Evolutionary conservation across 2,113 vertebrate species (phyloP), one percentile per base, ranked within the genome.

Genomic region (Puma concolor): DNA sequence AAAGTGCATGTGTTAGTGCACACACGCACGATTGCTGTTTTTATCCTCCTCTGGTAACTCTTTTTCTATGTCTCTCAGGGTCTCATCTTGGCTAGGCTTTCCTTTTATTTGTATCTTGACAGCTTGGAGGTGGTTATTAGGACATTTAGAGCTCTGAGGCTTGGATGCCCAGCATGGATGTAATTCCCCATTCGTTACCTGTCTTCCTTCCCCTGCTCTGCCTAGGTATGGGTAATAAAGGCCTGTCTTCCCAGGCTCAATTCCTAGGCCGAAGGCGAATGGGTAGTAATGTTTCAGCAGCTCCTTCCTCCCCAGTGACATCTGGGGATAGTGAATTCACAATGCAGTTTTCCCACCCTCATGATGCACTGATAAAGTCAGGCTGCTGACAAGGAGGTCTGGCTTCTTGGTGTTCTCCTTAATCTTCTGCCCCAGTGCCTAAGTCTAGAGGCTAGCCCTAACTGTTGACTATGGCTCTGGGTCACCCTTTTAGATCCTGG

Each of bases 131-230:
- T 27, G 8, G 38, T 60, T 52, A 94, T 86, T 41, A 72, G 72
- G n/a, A 76, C 52, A 72, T 88, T 91, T 44, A 90, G 90, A 88
- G 74, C 60, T 95, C 12, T 52, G 57, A 92, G 76, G 64, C 7
- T 14, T 85, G 29, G 25, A 33, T 71, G 31, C 44, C 13, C 44
- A 89, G 63, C 25, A 13, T 23, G 33, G 12, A 48, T 81, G 19
- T 86, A 72, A 91, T 96, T 94, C 27, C 72, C 57, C 64, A n/a
- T 71, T 76, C 71, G 81, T 91, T 52, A 29, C 15, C 16, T 74
- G 25, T 93, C 54, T 90, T 57, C 33, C 31, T 80, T 54, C 0
- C 12, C 48, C 54, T 41, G 29, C 44, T 90, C 54, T 48, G 21
- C 5, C 11, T 41, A 41, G 4, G 57, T 44, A 23, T 38, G 29